Evolutionary conservation across 2,113 vertebrate genomes (phyloP).

Genomic region (Neodontobutis hainanensis): DNA sequence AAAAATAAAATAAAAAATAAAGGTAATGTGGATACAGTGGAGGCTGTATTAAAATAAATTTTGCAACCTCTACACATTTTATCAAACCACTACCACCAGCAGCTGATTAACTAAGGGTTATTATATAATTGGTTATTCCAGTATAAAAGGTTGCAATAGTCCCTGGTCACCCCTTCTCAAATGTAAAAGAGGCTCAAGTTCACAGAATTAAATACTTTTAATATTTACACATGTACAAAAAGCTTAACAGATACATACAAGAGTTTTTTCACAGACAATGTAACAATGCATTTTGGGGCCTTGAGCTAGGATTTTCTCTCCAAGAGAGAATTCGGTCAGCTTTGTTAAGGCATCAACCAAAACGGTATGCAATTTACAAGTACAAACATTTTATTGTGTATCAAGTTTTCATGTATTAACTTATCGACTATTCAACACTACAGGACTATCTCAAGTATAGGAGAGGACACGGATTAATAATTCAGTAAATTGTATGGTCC

Average conservation of each 20-base stretch:
- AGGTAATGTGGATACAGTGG: too few species aligned
- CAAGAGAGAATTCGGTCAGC: constrained; percentile 2
- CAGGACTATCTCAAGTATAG: constrained; percentile 22
- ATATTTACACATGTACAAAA: constrained; percentile 38
- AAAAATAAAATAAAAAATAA: too few species aligned
- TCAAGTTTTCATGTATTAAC: constrained; percentile 44
- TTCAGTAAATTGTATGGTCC: constrained; percentile 48
- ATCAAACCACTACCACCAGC: too few species aligned
- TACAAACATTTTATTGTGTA: constrained; percentile 31
- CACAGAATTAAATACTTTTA: neutral
- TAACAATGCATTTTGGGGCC: constrained; percentile 21
- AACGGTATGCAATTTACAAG: neutral
- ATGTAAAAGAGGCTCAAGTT: neutral
- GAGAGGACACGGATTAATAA: constrained; percentile 13
- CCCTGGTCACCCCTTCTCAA: too few species aligned
- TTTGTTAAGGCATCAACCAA: constrained; percentile 33
- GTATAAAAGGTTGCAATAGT: too few species aligned
- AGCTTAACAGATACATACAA: constrained; percentile 16
- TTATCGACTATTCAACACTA: constrained; percentile 17
- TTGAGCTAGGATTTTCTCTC: neutral
- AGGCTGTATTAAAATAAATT: too few species aligned
- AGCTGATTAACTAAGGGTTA: too few species aligned
- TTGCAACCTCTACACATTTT: too few species aligned
- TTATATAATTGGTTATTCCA: too few species aligned
- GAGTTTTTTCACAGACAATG: constrained; percentile 23